Conservation (phyloP, 2,888 invertebrate species). For the Andrena bicolor region DNA sequence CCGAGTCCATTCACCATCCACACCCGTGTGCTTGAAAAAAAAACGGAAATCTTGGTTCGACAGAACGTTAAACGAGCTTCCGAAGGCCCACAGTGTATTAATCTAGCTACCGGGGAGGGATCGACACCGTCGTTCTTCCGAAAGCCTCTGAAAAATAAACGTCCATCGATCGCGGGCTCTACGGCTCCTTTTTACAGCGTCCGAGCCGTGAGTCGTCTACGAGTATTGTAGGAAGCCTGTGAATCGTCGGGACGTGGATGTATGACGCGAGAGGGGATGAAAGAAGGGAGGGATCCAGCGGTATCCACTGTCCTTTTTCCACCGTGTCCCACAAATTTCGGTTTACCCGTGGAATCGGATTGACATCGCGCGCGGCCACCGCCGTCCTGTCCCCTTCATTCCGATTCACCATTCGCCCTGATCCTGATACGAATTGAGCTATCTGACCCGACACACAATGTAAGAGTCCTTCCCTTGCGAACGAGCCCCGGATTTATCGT, state of each 20-base stretch:
- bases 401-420: conserved; percentile 23
- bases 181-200: conserved; percentile 29
- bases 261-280: not conserved
- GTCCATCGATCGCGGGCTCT: conserved; percentile 42
- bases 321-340: conserved; percentile 46
- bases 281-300: not conserved
- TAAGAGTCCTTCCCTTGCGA: conserved; percentile 62
- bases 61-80: not conserved
- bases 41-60: no score
- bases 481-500: conserved; percentile 68
- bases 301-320: conserved; percentile 2
- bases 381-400: not conserved
- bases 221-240: conserved; percentile 5
- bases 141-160: conserved; percentile 41
- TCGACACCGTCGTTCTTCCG: not conserved
- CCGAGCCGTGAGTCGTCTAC: not conserved
- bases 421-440: conserved; percentile 69
- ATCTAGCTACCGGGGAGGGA: conserved; percentile 7
- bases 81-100: conserved; percentile 16
- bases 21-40: no score
- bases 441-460: conserved; percentile 68
- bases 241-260: conserved; percentile 35
- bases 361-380: conserved; percentile 24
- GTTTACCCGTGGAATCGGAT: conserved; percentile 43
- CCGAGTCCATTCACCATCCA: no score